A percentile compares a stretch with the other conserved stretches of the same genome.
Conservation (phyloP, 2,797 vertebrate species). For the Tragopan temminckii region DNA sequence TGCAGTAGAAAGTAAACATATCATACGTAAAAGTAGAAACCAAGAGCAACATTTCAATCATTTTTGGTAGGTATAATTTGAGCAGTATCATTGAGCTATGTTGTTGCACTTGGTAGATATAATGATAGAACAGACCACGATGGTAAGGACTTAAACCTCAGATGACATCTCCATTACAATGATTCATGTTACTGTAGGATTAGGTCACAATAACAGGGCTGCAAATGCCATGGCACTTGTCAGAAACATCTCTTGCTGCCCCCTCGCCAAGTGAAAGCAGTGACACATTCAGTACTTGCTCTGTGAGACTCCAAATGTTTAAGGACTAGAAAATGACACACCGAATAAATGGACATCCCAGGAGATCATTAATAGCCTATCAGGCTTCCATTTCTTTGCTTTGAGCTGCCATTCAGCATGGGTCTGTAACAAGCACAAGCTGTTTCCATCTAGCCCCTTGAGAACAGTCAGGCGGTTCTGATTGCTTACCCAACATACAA, state of each 20-base stretch:
- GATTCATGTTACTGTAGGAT: conserved; percentile 18
- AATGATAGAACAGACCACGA: background rate
- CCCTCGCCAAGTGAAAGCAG: conserved; percentile 13
- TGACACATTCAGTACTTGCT: conserved; percentile 42
- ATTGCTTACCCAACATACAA: background rate
- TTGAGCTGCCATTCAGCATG: background rate
- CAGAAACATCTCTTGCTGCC: conserved; percentile 16
- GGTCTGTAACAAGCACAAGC: background rate
- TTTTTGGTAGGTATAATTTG: conserved; percentile 4
- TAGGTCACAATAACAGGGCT: conserved; percentile 44
- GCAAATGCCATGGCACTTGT: conserved; percentile 36
- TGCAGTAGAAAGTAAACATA: background rate
- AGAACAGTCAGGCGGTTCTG: background rate
- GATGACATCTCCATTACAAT: conserved; percentile 51
- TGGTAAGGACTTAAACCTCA: background rate
- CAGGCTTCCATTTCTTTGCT: conserved; percentile 24
- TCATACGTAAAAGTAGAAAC: background rate
- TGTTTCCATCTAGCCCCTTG: background rate
- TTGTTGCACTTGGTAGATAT: background rate
- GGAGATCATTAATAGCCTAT: conserved; percentile 32
- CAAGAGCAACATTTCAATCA: background rate
- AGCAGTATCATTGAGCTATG: background rate
- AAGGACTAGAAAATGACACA: conserved; percentile 19
- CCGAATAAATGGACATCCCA: background rate
- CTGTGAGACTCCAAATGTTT: background rate